Evolutionary conservation across 2,797 vertebrate species (phyloP), one percentile per base, ranked within the genome.

Genomic region (Dendrocincla fuliginosa): DNA sequence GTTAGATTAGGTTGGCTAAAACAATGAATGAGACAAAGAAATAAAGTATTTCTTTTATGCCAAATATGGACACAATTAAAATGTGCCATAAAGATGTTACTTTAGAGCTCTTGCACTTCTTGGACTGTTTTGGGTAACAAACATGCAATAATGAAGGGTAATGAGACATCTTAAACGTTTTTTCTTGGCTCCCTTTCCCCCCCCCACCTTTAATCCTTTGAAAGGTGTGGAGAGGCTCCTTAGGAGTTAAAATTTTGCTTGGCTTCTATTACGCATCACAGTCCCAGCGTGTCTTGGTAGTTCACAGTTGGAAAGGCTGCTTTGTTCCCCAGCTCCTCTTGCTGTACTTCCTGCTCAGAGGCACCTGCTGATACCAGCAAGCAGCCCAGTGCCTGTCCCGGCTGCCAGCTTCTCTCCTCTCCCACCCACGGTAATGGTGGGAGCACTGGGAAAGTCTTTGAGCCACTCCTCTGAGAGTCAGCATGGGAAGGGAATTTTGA

Each of bases 21-120:
- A 78, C 88, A 90, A 91, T 75, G 85, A 75, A 53, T 8, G 55
- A 91, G 85, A 93, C 86, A 90, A 89, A 85, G 92, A 90, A 82
- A 46, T 55, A 37, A 79, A 87, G 23, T 46, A 37, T 19, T 86
- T 68, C 17, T 90, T 87, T 91, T 70, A 80, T 94, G 84, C 92
- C 16, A 64, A 93, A 92, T 92, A 77, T 23, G 60, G 86, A 5
- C 41, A 46, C 84, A 87, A 50, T 84, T 86, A 78, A 63, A 90
- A 42, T 1, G 5, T 44, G 74, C 10, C 3, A 46, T 76, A 30
- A 68, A 93, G 83, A 27, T 0, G 5, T 82, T 81, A 14, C 70
- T 76, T 76, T 15, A 61, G 33, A 65, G 61, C 50, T 67, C 32
- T 74, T 35, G 53, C 37, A 6, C 37, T 37, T 73, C 79, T 91